Percentiles rank a stretch among this genome's conserved stretches.
These are phyloP conservation scores for Orycteropus afer DNA, from an alignment of 2,113 vertebrate genomes.

Conservation along the genomic window DNA sequence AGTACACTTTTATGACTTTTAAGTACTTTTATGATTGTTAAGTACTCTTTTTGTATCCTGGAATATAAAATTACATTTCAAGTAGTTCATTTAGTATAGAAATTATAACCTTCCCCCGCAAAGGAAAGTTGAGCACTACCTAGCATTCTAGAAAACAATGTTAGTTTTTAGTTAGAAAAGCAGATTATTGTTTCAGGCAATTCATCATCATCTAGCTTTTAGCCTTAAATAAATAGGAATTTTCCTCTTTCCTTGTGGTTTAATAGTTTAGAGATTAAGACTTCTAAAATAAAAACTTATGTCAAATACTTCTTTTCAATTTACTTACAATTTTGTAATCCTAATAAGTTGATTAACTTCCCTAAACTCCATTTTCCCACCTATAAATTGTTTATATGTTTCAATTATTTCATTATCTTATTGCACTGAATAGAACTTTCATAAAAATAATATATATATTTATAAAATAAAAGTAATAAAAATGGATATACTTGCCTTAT, in stretches of 20 bases:
- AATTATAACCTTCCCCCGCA: too few species aligned
- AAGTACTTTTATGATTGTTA: not conserved
- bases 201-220: not conserved
- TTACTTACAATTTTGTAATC: not conserved
- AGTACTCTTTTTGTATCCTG: not conserved
- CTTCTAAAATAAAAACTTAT: not conserved
- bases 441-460: too few species aligned
- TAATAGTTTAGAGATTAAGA: not conserved
- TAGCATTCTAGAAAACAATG: slow-evolving; percentile 18
- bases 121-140: not conserved
- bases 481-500: not conserved
- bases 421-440: not conserved
- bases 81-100: not conserved
- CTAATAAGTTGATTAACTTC: not conserved
- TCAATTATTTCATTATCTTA: slow-evolving; percentile 6
- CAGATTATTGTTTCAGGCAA: not conserved
- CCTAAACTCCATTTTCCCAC: not conserved
- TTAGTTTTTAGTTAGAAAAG: not conserved
- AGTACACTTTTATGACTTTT: not conserved
- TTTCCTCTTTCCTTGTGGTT: not conserved
- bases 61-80: not conserved
- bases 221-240: not conserved
- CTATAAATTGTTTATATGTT: not conserved
- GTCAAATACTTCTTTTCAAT: not conserved
- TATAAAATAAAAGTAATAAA: not conserved